Evolutionary conservation across 2,113 vertebrate genomes (phyloP), one percentile per base, ranked within the genome.

Genomic region (Synodontis membranacea): DNA sequence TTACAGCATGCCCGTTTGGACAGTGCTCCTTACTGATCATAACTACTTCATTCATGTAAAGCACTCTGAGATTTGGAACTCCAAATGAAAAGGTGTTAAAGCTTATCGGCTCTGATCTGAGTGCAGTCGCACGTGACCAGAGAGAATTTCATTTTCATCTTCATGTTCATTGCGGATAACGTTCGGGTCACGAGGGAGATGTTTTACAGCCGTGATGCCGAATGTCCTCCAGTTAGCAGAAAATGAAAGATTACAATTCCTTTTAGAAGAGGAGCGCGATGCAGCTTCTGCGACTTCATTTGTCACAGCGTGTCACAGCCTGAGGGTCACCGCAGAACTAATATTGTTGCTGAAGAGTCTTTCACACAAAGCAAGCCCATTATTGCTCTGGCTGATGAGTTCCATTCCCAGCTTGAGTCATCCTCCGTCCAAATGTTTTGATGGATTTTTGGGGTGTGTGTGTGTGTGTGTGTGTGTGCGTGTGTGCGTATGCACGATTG

Each of bases 391-490:
- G 25, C 52, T 76, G 68, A 60, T 84, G 70, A 60, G 54, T 12
- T 76, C 70, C 68, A 75, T 76, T 84, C 70, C 46, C 70, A 76
- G 28, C 72, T 84, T 74, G 39, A 86, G n/a, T 80, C 78, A 82
- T 86, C 81, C 80, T 60, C 48, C 81, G 76, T 60, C 48, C 60
- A n/a, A 90, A 84, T 80, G 70, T 79, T 64, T 21, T 74, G 50
- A 64, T 85, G 50, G 50, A 48, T 75, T 42, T 56, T 48, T 10
- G 78, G 23, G 34, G 7, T 31, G 2, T 58, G 39, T 74, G 52
- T 75, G 31, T n/a, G n/a, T 74, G 23, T 79, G 50, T 46, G 42
- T 62, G 52, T 78, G 19, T 83, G 9, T 50, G 52, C 58, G 52
- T 46, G 80, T n/a, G 42, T 48, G 74, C 28, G 5, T 70, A 8